Base-by-base conservation (phyloP, 2,113 vertebrate species). In the Orthonyx spaldingii region DNA sequence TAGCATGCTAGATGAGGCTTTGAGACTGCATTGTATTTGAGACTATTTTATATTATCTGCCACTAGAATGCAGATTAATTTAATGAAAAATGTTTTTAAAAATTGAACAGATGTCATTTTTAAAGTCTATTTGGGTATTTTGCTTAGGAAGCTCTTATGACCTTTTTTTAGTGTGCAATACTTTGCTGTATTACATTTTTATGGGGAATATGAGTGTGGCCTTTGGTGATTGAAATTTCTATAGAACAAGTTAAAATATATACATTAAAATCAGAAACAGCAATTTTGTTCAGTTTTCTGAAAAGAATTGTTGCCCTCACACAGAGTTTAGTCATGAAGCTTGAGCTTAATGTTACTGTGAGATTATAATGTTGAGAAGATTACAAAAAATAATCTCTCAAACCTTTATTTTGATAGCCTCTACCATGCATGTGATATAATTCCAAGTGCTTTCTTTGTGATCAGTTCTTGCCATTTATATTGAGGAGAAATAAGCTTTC, bases 1-100 rank as follows among this genome's bases (percentile, higher is more conserved):
- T 90, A 97, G 97, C 85, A 93, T 96, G 60, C 92, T 64, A 89
- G 74, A 90, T 91, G 46, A 81, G 42, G 13, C 44, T 87, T 37
- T 84, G 76, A 71, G 33, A 56, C 32, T 84, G 21, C 44, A 74
- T 8, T 52, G 13, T 50, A 32, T 32, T 50, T 50, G 35, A 42
- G 44, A 32, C 35, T 42, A 26, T 17, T 13, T 41, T 42, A 24
- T 50, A 59, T 78, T 71, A 35, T 78, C 66, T 94, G 41, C 72
- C n/a, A 49, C 24, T 60, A 30, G 71, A 83, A 84, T 75, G 33
- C 32, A 88, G 71, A 61, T 44, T 87, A 47, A 70, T 89, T 92
- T 90, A 0, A 68, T 18, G 5, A 63, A 94, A 76, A 79, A 69
- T 3, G 2, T 82, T 26, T 69, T 23, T 22, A 55, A 77, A 84